A percentile compares a stretch with the other conserved stretches of the same genome.
These are phyloP conservation scores for Todiramphus chloris DNA, from an alignment of 2,113 vertebrate species.

Conservation along the genomic window DNA sequence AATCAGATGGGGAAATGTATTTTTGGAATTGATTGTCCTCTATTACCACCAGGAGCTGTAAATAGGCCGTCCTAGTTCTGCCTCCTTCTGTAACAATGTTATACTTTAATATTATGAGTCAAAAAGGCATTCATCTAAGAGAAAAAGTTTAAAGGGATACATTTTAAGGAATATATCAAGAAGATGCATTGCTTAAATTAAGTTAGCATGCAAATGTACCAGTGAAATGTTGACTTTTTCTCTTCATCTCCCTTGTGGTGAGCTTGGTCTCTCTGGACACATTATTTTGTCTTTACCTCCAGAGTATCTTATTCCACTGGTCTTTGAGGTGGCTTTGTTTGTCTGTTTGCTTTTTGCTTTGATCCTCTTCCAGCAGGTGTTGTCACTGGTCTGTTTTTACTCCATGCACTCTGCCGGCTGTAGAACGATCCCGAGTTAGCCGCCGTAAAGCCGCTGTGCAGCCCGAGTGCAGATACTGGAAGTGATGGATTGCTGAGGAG, in stretches of 20 bases:
- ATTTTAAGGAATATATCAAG: neutral
- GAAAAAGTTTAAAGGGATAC: neutral
- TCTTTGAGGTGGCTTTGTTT: neutral
- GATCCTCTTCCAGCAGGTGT: neutral
- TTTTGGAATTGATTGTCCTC: conserved; percentile 31
- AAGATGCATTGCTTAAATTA: neutral
- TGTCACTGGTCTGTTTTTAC: neutral
- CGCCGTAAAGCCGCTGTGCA: neutral
- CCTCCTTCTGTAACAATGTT: neutral
- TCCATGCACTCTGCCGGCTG: neutral
- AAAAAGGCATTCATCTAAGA: neutral
- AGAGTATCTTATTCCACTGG: neutral
- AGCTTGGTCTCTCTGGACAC: neutral
- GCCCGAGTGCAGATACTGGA: neutral
- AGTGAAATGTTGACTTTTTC: neutral
- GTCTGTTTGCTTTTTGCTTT: neutral
- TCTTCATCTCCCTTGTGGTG: neutral
- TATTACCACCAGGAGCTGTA: neutral
- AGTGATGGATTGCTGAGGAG: neutral
- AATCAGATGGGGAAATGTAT: conserved; percentile 22
- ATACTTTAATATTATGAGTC: neutral
- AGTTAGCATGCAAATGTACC: neutral
- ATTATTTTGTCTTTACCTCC: neutral
- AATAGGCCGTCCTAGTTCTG: conserved; percentile 21
- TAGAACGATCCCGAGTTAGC: neutral